Conservation (phyloP, 2,888 invertebrate species). For the Eupithecia inturbata region DNA sequence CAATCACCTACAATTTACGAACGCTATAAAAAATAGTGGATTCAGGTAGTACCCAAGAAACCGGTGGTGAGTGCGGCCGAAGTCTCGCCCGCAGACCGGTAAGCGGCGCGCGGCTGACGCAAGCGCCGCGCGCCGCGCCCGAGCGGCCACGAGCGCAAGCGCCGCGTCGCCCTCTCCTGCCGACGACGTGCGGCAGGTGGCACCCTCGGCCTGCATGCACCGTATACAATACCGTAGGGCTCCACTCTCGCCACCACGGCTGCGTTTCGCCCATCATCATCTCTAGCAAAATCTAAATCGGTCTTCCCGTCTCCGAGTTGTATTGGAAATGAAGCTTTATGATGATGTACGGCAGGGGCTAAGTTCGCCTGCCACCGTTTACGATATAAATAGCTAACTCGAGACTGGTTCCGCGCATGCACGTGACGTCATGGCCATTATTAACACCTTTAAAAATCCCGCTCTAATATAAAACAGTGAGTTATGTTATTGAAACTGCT, state of each 20-base stretch:
- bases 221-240: too few species aligned
- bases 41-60: not conserved
- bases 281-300: not conserved
- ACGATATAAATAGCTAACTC: not conserved
- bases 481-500: conserved; percentile 5
- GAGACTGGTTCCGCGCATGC: not conserved
- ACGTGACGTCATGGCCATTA: not conserved
- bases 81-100: not conserved
- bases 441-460: not conserved
- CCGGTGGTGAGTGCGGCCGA: not conserved
- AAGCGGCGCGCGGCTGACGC: not conserved
- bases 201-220: not conserved
- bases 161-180: not conserved
- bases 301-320: not conserved
- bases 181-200: too few species aligned
- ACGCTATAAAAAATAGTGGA: conserved; percentile 5
- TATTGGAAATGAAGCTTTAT: not conserved
- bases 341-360: not conserved
- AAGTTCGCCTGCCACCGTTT: too few species aligned
- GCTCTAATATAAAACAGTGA: conserved; percentile 4
- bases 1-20: not conserved
- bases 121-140: not conserved
- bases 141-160: not conserved
- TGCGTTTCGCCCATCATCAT: not conserved
- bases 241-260: too few species aligned